Evolutionary conservation across 1,140 invertebrate genomes (phyloP).

Genomic region (Agrypnia vestita): DNA sequence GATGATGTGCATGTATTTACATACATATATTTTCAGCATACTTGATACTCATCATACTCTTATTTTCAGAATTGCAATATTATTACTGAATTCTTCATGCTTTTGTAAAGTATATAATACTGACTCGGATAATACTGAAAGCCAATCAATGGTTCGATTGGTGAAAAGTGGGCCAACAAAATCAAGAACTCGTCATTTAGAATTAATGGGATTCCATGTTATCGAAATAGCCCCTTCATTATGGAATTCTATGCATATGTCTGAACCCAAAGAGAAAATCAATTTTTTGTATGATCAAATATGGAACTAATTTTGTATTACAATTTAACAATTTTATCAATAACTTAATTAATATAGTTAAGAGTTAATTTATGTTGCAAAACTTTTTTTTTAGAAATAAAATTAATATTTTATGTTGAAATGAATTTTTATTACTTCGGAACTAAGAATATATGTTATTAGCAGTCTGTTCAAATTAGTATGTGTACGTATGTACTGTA

Average conservation of each 20-base stretch:
- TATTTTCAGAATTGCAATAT: slow-evolving; percentile 51
- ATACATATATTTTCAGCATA: too few relatives aligned
- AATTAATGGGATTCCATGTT: slow-evolving; percentile 49
- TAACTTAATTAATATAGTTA: not conserved
- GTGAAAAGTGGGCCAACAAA: slow-evolving; percentile 29
- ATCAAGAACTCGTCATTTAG: slow-evolving; percentile 42
- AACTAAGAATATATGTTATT: too few relatives aligned
- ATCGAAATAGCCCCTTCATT: slow-evolving; percentile 48
- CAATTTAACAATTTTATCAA: not conserved
- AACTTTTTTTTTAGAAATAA: not conserved
- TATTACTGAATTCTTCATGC: slow-evolving; percentile 30
- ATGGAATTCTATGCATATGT: slow-evolving; percentile 56
- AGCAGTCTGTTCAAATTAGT: too few relatives aligned
- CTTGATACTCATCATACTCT: not conserved
- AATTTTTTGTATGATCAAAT: slow-evolving; percentile 50
- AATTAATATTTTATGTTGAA: not conserved
- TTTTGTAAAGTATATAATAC: slow-evolving; percentile 21
- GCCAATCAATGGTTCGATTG: not conserved
- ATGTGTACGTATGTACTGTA: too few relatives aligned
- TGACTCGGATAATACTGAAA: slow-evolving; percentile 10
- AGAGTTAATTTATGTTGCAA: not conserved
- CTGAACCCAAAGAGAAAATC: slow-evolving; percentile 50
- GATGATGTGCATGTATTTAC: too few relatives aligned
- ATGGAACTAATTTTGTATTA: slow-evolving; percentile 27
- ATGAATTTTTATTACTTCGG: not conserved